Base-by-base conservation (phyloP, 2,888 invertebrate genomes). In the Monochamus alternatus region DNA sequence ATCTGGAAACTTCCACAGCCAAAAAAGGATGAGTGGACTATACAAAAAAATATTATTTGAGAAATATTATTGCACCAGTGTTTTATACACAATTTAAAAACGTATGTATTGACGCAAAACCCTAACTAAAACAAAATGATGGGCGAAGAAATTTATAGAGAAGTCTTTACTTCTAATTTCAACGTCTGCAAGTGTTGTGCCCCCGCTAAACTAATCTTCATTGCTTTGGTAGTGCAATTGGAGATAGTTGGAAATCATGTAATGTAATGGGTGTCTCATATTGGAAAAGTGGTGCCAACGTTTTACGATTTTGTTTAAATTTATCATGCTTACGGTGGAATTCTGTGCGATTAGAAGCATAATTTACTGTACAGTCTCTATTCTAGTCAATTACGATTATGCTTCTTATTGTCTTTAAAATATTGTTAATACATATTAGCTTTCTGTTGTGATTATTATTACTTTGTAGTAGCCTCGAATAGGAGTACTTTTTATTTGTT, bases 301-400 rank as follows among this genome's bases (percentile, higher is more conserved):
- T 47, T 9, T 47, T 10, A 8, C 9, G 9, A 12, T 47, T 12
- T 12, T 47, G 9, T 12, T 47, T 10, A 47, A 3, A 10, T 47
- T 47, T 47, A 9, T 22, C 22, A 47, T 12, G 47, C 47, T 47
- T 55, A 3, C 5, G 14, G 55, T 8, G 7, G 22, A 55, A 55
- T 55, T 65, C 62, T 63, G 64, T 67, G 76, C 8, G 43, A 38
- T 66, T 66, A 69, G 66, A 62, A 62, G 51, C 44, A 69, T 22
- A 72, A 62, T 65, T 67, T 7, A 55, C 67, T 74, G 63, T 66
- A 64, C 73, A 75, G 75, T 75, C 60, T 66, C 75, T 70, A 63
- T 71, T 76, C 77, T 79, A 79, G 79, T 79, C 79, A 79, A 79
- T 78, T 79, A 75, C 55, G 32, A 69, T 52, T 60, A 51, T 71